phyloP scores from a whole-genome alignment of 2,888 invertebrate genomes.

The Drosophila sordidula region DNA sequence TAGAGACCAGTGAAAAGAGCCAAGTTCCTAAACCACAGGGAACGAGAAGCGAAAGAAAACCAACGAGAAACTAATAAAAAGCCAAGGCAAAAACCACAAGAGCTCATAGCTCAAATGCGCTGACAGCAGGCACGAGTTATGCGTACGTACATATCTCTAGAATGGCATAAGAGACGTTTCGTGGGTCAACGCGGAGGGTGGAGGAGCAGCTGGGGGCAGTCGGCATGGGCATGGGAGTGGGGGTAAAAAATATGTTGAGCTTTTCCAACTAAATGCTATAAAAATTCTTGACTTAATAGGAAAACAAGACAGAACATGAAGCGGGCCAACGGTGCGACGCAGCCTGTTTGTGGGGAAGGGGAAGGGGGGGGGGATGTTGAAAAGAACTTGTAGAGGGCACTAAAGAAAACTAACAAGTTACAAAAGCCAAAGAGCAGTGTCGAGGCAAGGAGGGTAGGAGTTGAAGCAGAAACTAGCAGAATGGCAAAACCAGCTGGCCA shows the following conservation, averaged over 20 bases:
- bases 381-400: constrained; percentile 60
- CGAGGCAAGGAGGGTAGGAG: neutral
- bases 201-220: neutral
- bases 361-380: neutral
- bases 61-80: constrained; percentile 77
- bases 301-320: constrained; percentile 75
- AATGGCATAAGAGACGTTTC: constrained; percentile 2
- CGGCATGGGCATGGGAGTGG: constrained; percentile 4
- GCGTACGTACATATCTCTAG: constrained; percentile 59
- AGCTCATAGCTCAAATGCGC: constrained; percentile 78
- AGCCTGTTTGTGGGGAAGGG: neutral
- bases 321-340: constrained; percentile 18
- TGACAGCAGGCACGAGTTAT: constrained; percentile 80
- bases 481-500: constrained; percentile 50
- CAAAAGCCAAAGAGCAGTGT: constrained; percentile 62
- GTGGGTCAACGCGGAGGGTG: neutral
- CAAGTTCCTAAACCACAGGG: constrained; percentile 49
- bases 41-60: constrained; percentile 19
- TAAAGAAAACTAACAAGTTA: constrained; percentile 79
- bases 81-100: constrained; percentile 72
- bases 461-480: constrained; percentile 28
- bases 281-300: constrained; percentile 80
- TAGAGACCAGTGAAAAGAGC: constrained; percentile 1
- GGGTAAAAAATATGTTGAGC: constrained; percentile 71
- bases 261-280: constrained; percentile 81